Conservation (phyloP, 2,888 invertebrate species). For the Cactoblastis cactorum region DNA sequence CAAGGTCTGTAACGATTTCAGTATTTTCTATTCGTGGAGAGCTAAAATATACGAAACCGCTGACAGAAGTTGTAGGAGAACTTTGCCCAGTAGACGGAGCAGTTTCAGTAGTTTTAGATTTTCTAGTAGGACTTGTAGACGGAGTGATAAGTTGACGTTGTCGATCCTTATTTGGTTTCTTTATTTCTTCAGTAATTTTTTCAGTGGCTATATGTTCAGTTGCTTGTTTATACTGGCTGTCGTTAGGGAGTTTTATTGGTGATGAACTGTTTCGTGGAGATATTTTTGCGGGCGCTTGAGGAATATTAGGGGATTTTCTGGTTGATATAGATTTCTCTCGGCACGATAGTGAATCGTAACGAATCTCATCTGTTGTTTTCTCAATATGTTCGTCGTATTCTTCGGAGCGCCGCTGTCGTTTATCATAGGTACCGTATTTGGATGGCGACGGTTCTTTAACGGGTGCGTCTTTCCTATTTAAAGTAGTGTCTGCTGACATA, state of each 20-base stretch:
- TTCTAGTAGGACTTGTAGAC: constrained; percentile 72
- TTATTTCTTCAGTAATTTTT: constrained; percentile 45
- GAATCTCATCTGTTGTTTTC: constrained; percentile 28
- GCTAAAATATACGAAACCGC: constrained; percentile 73
- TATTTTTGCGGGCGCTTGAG: constrained; percentile 35
- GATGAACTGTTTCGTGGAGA: constrained; percentile 40
- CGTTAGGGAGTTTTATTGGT: constrained; percentile 44
- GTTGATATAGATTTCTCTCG: constrained; percentile 29
- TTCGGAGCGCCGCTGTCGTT: constrained; percentile 27
- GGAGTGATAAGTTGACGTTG: constrained; percentile 68
- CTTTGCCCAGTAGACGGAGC: constrained; percentile 67
- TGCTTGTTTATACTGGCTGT: constrained; percentile 43
- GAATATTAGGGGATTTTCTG: constrained; percentile 26
- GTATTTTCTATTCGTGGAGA: constrained; percentile 47
- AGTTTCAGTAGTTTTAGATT: constrained; percentile 48
- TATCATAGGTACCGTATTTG: constrained; percentile 38
- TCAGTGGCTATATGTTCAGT: constrained; percentile 55
- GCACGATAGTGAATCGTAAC: constrained; percentile 30
- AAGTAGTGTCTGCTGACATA: constrained; percentile 17
- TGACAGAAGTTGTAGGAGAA: constrained; percentile 77
- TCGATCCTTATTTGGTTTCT: constrained; percentile 43
- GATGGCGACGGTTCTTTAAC: constrained; percentile 23
- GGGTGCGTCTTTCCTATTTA: constrained; percentile 15
- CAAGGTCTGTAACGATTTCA: constrained; percentile 53
- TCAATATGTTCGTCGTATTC: constrained; percentile 21